These are phyloP conservation scores for Cryptops parisi DNA, from an alignment of 2,888 invertebrate genomes.

Conservation along the genomic window DNA sequence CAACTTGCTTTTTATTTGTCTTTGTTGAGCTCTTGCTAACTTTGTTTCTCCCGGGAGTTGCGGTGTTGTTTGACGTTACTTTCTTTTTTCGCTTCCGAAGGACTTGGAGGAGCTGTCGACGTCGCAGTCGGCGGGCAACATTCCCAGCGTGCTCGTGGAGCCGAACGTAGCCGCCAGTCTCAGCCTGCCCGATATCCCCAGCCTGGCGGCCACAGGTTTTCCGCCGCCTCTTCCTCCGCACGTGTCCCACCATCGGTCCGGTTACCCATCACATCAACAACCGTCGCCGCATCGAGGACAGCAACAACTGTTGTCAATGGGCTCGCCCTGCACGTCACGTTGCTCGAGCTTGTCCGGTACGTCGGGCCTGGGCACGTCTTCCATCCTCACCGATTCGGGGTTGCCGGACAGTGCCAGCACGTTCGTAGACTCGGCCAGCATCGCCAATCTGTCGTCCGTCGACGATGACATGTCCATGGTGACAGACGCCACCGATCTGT, in stretches of 20 bases:
- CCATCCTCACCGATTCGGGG: slow-evolving; percentile 1
- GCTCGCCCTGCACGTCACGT: not conserved
- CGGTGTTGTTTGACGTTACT: too few relatives aligned
- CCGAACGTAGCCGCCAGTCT: not conserved
- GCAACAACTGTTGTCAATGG: too few relatives aligned
- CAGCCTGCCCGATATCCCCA: slow-evolving; percentile 9
- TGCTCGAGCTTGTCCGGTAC: slow-evolving; percentile 3
- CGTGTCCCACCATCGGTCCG: too few relatives aligned
- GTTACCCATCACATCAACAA: too few relatives aligned
- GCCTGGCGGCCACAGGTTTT: too few relatives aligned
- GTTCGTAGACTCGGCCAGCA: slow-evolving; percentile 2
- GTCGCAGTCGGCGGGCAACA: not conserved
- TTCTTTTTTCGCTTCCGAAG: too few relatives aligned
- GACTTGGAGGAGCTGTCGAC: not conserved
- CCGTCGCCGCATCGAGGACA: too few relatives aligned
- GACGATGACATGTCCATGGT: not conserved
- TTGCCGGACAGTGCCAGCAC: not conserved
- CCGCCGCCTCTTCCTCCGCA: too few relatives aligned
- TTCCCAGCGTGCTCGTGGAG: not conserved
- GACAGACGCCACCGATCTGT: slow-evolving; percentile 7
- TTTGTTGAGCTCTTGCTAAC: too few relatives aligned
- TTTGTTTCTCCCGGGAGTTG: too few relatives aligned
- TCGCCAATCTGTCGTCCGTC: not conserved
- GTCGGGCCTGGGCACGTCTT: slow-evolving; percentile 3
- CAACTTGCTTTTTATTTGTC: too few relatives aligned